Conservation (phyloP, 2,888 invertebrate genomes). For the Lordiphosa andalusiaca region DNA sequence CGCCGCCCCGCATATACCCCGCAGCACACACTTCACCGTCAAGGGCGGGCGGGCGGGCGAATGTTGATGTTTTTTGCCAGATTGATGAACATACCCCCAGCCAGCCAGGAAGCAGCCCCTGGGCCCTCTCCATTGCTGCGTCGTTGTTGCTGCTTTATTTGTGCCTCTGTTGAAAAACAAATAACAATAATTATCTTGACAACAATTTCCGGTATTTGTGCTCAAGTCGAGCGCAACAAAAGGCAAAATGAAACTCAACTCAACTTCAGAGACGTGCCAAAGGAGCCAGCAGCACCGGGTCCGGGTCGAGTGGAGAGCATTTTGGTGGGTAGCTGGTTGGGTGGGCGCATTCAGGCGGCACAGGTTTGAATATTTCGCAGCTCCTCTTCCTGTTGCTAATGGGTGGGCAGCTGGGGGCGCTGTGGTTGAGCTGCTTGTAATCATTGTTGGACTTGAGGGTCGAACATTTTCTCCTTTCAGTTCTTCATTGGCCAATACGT, state of each 20-base stretch:
- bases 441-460: slow-evolving; percentile 32
- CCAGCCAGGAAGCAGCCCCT: slow-evolving; percentile 16
- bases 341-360: slow-evolving; percentile 31
- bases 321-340: slow-evolving; percentile 7
- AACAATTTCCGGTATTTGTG: slow-evolving; percentile 80
- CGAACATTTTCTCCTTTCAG: slow-evolving; percentile 14
- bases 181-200: slow-evolving; percentile 80
- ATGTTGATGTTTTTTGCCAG: slow-evolving; percentile 61
- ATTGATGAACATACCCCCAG: slow-evolving; percentile 60
- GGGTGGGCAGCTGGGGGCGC: slow-evolving; percentile 21
- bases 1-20: neutral
- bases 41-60: slow-evolving; percentile 33
- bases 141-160: slow-evolving; percentile 38
- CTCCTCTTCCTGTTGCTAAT: slow-evolving; percentile 28
- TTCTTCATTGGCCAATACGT: slow-evolving; percentile 3
- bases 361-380: slow-evolving; percentile 63
- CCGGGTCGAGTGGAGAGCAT: slow-evolving; percentile 21
- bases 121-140: slow-evolving; percentile 18
- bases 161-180: slow-evolving; percentile 67
- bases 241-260: slow-evolving; percentile 67
- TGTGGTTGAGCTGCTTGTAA: slow-evolving; percentile 30
- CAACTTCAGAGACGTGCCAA: slow-evolving; percentile 53
- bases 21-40: slow-evolving; percentile 4
- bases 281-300: slow-evolving; percentile 36
- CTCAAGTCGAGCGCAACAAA: slow-evolving; percentile 76